Conservation (phyloP, 1,140 invertebrate genomes). For the Neotoxoptera formosana region DNA sequence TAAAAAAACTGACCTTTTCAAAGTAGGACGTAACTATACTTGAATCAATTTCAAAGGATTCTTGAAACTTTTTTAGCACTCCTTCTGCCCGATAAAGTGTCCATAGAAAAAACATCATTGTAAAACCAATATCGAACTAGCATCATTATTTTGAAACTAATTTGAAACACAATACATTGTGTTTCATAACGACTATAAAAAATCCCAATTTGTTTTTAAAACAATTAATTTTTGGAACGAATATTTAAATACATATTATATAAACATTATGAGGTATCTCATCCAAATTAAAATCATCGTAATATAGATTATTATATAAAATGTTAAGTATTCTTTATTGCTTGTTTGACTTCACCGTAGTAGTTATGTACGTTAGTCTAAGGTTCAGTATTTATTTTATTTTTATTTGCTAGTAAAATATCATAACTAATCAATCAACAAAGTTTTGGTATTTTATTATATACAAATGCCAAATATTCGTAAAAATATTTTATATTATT, state of each 20-base stretch:
- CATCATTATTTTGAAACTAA: conserved; percentile 13
- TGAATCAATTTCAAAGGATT: background rate
- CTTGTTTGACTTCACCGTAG: background rate
- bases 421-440: background rate
- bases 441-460: background rate
- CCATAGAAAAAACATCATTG: background rate
- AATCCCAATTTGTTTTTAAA: background rate
- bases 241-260: background rate
- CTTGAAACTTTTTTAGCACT: background rate
- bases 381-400: background rate
- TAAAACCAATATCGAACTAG: background rate
- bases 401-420: background rate
- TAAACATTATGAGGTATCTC: background rate
- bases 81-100: background rate
- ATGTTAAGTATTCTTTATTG: background rate
- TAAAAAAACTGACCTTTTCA: background rate
- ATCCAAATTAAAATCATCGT: background rate
- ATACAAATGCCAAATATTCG: background rate
- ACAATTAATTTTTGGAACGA: background rate
- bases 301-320: background rate
- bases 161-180: background rate
- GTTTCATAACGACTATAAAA: background rate
- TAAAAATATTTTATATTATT: too few species aligned
- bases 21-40: background rate
- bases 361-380: background rate